A percentile compares a stretch with the other conserved stretches of the same genome.
Conservation (phyloP, 2,888 invertebrate species). For the Pandemis heparana region DNA sequence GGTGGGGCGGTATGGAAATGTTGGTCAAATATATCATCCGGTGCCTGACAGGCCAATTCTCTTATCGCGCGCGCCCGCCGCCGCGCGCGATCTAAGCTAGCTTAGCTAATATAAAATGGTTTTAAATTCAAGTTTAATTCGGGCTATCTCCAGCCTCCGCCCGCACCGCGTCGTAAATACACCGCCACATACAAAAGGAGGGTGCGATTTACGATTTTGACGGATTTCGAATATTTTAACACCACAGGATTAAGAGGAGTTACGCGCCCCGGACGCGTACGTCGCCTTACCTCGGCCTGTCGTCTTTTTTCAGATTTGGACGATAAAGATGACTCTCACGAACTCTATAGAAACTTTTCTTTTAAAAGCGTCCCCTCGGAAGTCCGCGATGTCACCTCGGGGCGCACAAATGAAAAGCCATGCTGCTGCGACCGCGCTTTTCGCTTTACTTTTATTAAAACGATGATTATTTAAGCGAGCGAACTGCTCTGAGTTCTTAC, state of each 20-base stretch:
- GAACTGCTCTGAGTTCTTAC: conserved; percentile 50
- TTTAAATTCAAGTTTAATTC: conserved; percentile 86
- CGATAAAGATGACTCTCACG: conserved; percentile 36
- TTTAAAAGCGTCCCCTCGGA: conserved; percentile 16
- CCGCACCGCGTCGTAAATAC: conserved; percentile 71
- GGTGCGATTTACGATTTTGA: conserved; percentile 82
- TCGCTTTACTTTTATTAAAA: conserved; percentile 64
- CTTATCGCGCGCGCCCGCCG: conserved; percentile 90
- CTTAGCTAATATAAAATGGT: conserved; percentile 86
- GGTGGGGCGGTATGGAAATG: conserved; percentile 90
- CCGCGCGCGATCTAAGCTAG: conserved; percentile 84
- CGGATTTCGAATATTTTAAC: conserved; percentile 81
- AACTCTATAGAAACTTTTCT: conserved; percentile 22
- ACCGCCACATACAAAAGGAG: conserved; percentile 76
- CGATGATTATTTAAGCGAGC: conserved; percentile 63
- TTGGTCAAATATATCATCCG: conserved; percentile 96
- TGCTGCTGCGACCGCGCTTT: conserved; percentile 4
- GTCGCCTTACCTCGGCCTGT: conserved; percentile 32
- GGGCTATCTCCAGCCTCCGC: conserved; percentile 79
- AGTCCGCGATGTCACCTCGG: background rate
- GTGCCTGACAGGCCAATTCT: conserved; percentile 95
- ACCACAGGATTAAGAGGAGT: conserved; percentile 68
- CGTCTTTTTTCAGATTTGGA: conserved; percentile 40
- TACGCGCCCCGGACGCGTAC: conserved; percentile 48
- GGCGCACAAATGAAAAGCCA: conserved; percentile 12